phyloP scores from a whole-genome alignment of 2,797 vertebrate species.

The Cirrhinus molitorella region DNA sequence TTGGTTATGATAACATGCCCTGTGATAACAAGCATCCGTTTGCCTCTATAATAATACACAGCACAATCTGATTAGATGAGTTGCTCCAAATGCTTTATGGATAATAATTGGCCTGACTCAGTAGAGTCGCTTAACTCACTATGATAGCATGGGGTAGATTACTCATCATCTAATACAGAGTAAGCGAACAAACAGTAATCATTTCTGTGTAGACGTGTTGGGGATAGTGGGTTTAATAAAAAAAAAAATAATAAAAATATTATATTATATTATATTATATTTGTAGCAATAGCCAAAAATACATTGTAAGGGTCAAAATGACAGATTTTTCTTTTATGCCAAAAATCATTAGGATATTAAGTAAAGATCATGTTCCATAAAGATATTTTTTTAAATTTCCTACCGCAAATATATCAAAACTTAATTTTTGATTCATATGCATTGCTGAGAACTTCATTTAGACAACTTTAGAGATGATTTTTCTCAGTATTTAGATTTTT shows the following conservation, averaged over 20 bases:
- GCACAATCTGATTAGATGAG: constrained; percentile 38
- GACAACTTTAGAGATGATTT: no score
- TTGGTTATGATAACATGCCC: constrained; percentile 1
- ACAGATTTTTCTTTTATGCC: no score
- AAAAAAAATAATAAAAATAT: neutral
- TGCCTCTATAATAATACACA: constrained; percentile 24
- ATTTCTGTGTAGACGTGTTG: neutral
- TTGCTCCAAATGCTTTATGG: constrained; percentile 36
- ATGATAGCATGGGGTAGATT: constrained; percentile 37
- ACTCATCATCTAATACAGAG: constrained; percentile 61
- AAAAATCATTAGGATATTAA: no score
- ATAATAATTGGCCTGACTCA: constrained; percentile 34
- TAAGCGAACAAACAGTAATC: constrained; percentile 22
- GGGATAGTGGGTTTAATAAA: neutral
- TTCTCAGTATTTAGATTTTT: no score
- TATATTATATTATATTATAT: no score
- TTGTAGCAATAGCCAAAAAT: no score
- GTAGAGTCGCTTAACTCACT: constrained; percentile 25
- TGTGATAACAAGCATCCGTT: constrained; percentile 29
- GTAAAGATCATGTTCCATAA: no score
- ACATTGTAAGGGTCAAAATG: no score
- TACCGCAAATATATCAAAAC: no score
- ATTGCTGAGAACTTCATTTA: no score
- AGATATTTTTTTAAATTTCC: no score
- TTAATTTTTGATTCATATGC: no score